phyloP scores from a whole-genome alignment of 2,888 invertebrate genomes.

The Ophonus ardosiacus region DNA sequence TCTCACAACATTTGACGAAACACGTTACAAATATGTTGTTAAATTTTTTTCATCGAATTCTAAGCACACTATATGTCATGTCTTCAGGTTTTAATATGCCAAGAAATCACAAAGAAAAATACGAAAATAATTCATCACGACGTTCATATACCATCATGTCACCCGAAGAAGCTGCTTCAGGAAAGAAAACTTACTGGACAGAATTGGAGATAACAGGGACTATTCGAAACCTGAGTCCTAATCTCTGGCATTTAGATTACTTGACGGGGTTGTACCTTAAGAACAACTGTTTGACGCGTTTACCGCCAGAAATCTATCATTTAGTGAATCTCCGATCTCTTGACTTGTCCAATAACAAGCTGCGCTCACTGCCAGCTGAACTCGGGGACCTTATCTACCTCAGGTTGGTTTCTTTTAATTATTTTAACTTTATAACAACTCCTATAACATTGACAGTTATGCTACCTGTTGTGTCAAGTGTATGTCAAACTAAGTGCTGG shows the following conservation, averaged over 20 bases:
- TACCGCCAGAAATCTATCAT: constrained; percentile 94
- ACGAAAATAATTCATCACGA: constrained; percentile 88
- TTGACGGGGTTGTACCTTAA: constrained; percentile 96
- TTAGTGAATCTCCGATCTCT: constrained; percentile 90
- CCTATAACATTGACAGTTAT: background rate
- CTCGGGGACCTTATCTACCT: constrained; percentile 97
- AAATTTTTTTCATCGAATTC: constrained; percentile 31
- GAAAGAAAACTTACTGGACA: constrained; percentile 95
- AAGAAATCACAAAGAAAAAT: constrained; percentile 89
- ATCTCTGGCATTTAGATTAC: constrained; percentile 93
- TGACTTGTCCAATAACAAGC: constrained; percentile 96
- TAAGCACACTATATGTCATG: constrained; percentile 44
- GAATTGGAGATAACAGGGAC: constrained; percentile 88
- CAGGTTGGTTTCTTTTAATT: constrained; percentile 78
- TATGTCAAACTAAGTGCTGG: background rate
- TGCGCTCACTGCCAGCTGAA: constrained; percentile 95
- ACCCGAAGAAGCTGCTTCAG: constrained; percentile 93
- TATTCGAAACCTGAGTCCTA: constrained; percentile 95
- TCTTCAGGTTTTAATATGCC: constrained; percentile 76
- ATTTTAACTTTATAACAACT: constrained; percentile 42
- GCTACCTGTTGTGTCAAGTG: background rate
- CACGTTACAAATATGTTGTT: constrained; percentile 42
- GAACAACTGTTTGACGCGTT: constrained; percentile 94
- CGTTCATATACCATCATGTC: constrained; percentile 95
- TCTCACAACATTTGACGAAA: constrained; percentile 17